Evolutionary conservation across 2,113 vertebrate genomes (phyloP).

Genomic region (Cryptotis parvus): DNA sequence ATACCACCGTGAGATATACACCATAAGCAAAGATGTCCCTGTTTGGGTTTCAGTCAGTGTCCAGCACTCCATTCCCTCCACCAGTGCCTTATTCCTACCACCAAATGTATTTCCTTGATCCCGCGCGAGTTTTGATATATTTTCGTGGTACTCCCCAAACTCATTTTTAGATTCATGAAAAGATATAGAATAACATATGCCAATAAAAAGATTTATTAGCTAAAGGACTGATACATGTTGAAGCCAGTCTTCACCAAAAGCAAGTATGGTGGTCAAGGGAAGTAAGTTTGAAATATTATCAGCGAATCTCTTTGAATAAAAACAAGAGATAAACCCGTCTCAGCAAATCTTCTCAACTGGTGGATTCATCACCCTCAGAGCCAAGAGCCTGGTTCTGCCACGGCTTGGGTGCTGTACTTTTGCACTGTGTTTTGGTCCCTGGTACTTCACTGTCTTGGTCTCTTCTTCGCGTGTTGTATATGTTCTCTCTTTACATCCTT

Average conservation of each 20-base stretch:
- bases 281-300: conserved; percentile 1
- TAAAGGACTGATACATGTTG: neutral
- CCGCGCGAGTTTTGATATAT: neutral
- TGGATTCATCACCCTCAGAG: neutral
- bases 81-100: no score
- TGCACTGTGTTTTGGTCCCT: no score
- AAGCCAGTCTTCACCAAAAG: neutral
- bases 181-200: neutral
- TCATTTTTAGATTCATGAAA: conserved; percentile 25
- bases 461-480: no score
- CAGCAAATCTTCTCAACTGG: neutral
- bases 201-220: neutral
- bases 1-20: no score
- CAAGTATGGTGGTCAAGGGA: neutral
- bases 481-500: no score
- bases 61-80: no score
- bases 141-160: neutral
- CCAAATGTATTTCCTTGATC: no score
- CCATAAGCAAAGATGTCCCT: no score
- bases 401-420: neutral
- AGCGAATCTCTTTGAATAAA: conserved; percentile 23
- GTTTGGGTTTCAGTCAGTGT: no score
- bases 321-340: neutral
- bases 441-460: no score
- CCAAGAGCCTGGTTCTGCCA: neutral